A percentile compares a stretch with the other conserved stretches of the same genome.
Conservation (phyloP, 2,113 vertebrate genomes). For the Rattus norvegicus region DNA sequence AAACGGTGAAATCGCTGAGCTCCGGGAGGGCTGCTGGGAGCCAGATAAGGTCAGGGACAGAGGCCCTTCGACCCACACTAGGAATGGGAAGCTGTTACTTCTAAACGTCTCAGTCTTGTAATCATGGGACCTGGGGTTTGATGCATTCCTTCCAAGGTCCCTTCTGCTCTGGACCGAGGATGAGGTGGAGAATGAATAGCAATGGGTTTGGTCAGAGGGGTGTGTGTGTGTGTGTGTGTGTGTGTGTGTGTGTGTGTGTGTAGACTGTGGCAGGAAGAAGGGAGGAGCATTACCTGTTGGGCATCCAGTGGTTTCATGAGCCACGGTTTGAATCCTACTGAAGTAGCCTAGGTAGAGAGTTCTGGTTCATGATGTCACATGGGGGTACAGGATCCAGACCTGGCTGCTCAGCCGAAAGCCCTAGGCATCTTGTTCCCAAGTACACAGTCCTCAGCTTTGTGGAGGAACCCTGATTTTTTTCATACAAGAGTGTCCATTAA, state of each 20-base stretch:
- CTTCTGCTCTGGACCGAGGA: neutral
- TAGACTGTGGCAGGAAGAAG: fast-evolving
- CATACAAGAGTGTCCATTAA: neutral
- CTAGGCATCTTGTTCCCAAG: neutral
- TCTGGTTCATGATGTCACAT: too few species aligned
- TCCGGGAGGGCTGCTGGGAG: neutral
- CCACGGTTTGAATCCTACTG: fast-evolving
- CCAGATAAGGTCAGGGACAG: fast-evolving
- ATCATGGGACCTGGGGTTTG: neutral
- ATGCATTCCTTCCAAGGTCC: neutral
- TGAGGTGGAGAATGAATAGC: fast-evolving
- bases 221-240: too few species aligned
- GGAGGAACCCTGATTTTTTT: neutral
- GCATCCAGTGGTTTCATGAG: neutral
- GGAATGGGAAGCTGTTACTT: neutral
- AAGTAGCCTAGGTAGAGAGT: neutral
- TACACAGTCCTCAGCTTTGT: neutral
- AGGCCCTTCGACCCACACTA: neutral
- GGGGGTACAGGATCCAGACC: neutral
- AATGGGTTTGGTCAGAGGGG: neutral
- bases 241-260: neutral
- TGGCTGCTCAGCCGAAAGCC: neutral
- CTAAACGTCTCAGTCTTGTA: neutral
- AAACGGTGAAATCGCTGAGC: neutral
- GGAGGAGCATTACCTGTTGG: fast-evolving